Base-by-base conservation (phyloP, 2,113 vertebrate genomes). In the Antechinus flavipes region DNA sequence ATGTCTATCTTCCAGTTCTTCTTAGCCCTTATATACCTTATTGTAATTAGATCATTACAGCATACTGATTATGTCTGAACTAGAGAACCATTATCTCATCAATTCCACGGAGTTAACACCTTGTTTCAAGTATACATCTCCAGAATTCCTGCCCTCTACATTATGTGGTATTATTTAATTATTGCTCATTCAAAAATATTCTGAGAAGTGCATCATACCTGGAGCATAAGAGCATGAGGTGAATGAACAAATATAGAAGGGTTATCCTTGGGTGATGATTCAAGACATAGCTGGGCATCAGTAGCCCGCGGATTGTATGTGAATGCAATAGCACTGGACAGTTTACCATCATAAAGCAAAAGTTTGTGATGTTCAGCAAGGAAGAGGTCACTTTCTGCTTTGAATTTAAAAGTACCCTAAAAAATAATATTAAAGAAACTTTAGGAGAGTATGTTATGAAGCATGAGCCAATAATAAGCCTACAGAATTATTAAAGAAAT, bases 211-310 rank as follows among this genome's bases (percentile, higher is more conserved):
- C 93, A 93, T 56, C 89, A 42, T 99, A 99, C 99, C 99, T 99
- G 99, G 96, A 99, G 99, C 99, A 99, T 99, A 97, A 99, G 99
- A 11, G 99, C 99, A 54, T 99, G 99, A 1, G 99, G 99, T 10
- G 99, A 99, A 98, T 99, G 99, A 97, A 99, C 99, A 92, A 99
- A 99, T 98, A 99, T 99, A 54, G 99, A 99, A 98, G 99, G 97
- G 91, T 99, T 99, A 98, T 99, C 99, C 98, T 99, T 99, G 27
- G 99, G 99, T 25, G 99, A 99, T 76, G 99, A 99, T 98, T 99
- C 99, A 0, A 99, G 99, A 98, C 99, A 99, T 96, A 99, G 99
- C 96, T 99, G 99, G 97, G 99, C 99, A 94, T 99, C 99, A 76
- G 99, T 99, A 98, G 99, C 99, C 90, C 99, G 99, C 93, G 99